Base-by-base conservation (phyloP, 1,140 invertebrate genomes). In the Tetragnatha versicolor region DNA sequence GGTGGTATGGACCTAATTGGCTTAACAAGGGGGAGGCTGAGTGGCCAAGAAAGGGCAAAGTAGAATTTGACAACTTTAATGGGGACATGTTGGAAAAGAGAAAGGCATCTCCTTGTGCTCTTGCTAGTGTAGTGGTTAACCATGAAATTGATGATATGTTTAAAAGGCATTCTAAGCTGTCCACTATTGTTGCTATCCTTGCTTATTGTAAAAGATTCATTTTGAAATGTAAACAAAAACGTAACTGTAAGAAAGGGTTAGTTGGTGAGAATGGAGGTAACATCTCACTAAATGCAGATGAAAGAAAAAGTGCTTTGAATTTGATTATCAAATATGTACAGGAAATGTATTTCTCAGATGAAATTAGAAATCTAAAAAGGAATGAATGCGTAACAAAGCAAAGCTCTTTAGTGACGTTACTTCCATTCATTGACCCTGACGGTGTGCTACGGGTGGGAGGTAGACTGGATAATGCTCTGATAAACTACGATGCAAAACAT, bases 401-500 rank as follows among this genome's bases (percentile, higher is more conserved):
- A n/a, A 75, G 58, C 20, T 69, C 39, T 3, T 33, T 81, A 35
- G 5, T 42, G 1, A 39, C 37, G 2, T 79, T 87, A 17, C 83
- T 82, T 27, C 86, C 85, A 17, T 85, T 85, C 70, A 29, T 88
- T 14, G 85, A 87, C 73, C 17, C 84, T 22, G n/a, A 83, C 12
- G 83, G 83, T 6, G 51, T 86, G 20, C 47, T 88, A 45, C 80
- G 86, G 25, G 86, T 87, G 2, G 86, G 86, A 5, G 85, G 86
- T 22, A 72, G 86, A 73, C 45, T 87, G 2, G 61, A 69, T n/a
- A 70, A 86, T 42, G 75, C n/a, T n/a, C n/a, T n/a, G n/a, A n/a
- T n/a, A n/a, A n/a, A n/a, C n/a, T n/a, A n/a, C 85, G 70, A 82
- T 60, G 76, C 73, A 35, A 83, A 82, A 72, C 81, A 84, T 82